Conservation (phyloP, 2,888 invertebrate species). For the Carabus problematicus region DNA sequence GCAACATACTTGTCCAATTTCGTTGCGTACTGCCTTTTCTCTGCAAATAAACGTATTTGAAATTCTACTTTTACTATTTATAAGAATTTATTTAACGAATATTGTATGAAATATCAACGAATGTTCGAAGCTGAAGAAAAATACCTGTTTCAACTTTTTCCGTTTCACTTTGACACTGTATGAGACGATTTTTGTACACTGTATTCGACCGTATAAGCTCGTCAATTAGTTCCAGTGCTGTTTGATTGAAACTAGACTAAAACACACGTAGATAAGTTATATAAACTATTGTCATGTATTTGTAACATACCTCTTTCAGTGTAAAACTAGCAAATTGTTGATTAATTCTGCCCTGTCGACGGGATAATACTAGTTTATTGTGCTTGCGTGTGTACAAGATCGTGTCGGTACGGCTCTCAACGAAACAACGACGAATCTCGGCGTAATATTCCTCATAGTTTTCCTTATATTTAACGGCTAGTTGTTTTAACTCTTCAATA, state of each 20-base stretch:
- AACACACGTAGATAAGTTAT: not conserved
- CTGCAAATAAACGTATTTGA: conserved; percentile 17
- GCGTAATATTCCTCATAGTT: conserved; percentile 44
- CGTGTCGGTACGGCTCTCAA: not conserved
- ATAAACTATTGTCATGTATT: not conserved
- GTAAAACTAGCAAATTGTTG: conserved; percentile 46
- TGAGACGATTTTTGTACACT: conserved; percentile 7
- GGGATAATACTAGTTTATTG: conserved; percentile 21
- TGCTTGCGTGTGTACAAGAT: conserved; percentile 1
- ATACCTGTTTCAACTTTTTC: conserved; percentile 13
- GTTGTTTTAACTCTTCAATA: conserved; percentile 42
- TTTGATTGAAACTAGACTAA: conserved; percentile 6
- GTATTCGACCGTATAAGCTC: conserved; percentile 4
- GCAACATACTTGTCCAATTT: conserved; percentile 44
- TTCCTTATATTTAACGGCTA: conserved; percentile 45
- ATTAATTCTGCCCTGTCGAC: conserved; percentile 38
- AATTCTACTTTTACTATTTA: not conserved
- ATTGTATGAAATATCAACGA: too few species aligned
- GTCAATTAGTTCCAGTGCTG: conserved; percentile 14
- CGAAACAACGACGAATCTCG: conserved; percentile 35
- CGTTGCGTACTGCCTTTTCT: conserved; percentile 42
- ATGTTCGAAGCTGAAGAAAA: too few species aligned
- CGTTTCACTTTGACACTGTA: not conserved
- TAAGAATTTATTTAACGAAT: not conserved
- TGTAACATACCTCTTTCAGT: conserved; percentile 45